Base-by-base conservation (phyloP, 2,888 invertebrate species). In the Athalia cordata region DNA sequence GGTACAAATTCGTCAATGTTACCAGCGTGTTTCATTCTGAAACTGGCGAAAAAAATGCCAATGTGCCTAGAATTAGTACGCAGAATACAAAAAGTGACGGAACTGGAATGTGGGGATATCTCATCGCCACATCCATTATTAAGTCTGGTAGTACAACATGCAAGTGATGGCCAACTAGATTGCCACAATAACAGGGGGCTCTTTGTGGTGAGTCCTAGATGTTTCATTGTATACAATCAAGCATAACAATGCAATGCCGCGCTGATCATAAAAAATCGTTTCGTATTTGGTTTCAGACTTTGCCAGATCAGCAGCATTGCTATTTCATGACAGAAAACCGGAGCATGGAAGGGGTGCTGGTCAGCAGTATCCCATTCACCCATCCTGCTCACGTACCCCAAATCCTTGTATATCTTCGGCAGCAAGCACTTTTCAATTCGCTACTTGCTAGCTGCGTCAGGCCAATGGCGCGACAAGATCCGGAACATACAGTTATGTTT, bases 221-320 rank as follows among this genome's bases (percentile, higher is more conserved):
- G n/a, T 65, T 11, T n/a, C 6, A 52, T 43, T 29, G 49, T 15
- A 52, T 50, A 62, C n/a, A 57, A 29, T 29, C 29, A 29, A 29
- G 29, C 29, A 29, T 29, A 29, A 29, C 29, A 29, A 29, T 29
- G 2, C 29, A 29, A 29, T 29, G 29, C 29, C 29, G 29, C 29
- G 29, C 29, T 29, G 29, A 29, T 29, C 29, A 29, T 29, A 29
- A 29, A 29, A 29, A 29, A 29, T 29, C 29, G 29, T 29, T 29
- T 29, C 29, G 29, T 29, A 29, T 29, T 62, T 13, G 15, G 15
- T 91, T 90, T 13, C 91, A 96, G 96, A 95, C 95, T 78, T 91
- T 99, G 67, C 97, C 98, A 0, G 98, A 98, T 88, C 98, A 98
- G 89, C 95, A 95, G 79, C 98, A 99, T 88, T 97, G 97, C 87